These are phyloP conservation scores for Indicator maculatus DNA, from an alignment of 2,113 vertebrate species.

Conservation along the genomic window DNA sequence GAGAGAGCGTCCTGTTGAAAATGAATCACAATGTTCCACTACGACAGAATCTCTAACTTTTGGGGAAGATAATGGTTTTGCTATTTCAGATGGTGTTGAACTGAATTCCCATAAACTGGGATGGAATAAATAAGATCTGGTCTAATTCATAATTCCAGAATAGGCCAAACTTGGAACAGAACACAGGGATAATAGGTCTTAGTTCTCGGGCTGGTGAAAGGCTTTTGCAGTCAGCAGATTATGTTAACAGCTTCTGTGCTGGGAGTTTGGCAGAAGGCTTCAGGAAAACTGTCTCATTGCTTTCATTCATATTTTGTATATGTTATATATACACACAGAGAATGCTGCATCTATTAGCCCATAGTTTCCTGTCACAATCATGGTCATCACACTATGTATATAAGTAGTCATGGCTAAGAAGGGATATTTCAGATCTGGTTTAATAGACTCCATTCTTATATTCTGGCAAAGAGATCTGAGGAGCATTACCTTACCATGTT, in stretches of 20 bases:
- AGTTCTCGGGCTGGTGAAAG: slow-evolving; percentile 20
- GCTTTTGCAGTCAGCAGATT: slow-evolving; percentile 30
- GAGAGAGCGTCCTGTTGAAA: not conserved
- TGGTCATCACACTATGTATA: not conserved
- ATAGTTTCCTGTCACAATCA: slow-evolving; percentile 15
- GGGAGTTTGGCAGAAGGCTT: slow-evolving; percentile 45
- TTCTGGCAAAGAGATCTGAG: slow-evolving; percentile 44
- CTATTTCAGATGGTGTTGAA: not conserved
- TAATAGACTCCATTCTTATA: not conserved
- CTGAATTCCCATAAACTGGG: not conserved
- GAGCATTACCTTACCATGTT: slow-evolving; percentile 34
- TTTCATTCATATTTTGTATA: slow-evolving; percentile 40
- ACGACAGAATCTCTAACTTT: not conserved
- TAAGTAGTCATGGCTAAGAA: not conserved
- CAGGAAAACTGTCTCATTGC: slow-evolving; percentile 24
- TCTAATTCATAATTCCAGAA: not conserved
- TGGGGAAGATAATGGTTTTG: not conserved
- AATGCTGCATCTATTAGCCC: not conserved
- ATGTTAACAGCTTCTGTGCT: slow-evolving; percentile 55
- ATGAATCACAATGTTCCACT: not conserved
- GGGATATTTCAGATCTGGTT: not conserved
- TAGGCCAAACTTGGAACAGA: not conserved
- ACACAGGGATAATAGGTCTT: not conserved
- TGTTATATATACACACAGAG: not conserved
- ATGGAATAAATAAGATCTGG: not conserved